phyloP scores from a whole-genome alignment of 2,888 invertebrate genomes.

The Phania funesta region DNA sequence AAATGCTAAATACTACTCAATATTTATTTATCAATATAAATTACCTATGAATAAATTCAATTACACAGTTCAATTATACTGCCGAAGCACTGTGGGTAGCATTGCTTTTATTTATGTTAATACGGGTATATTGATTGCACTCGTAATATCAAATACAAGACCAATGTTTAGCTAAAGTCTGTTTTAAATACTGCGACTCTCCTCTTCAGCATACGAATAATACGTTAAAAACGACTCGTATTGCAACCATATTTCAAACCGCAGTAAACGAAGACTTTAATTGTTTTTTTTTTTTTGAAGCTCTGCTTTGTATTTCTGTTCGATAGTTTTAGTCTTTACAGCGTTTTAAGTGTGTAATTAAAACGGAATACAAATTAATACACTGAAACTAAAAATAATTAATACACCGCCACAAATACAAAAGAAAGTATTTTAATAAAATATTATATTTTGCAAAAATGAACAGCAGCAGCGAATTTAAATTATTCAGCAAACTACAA shows the following conservation, averaged over 20 bases:
- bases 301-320: constrained; percentile 9
- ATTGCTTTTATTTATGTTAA: too few relatives aligned
- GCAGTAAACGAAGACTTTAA: constrained; percentile 33
- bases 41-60: too few relatives aligned
- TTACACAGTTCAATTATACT: too few relatives aligned
- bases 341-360: constrained; percentile 64
- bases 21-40: too few relatives aligned
- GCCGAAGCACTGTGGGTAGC: too few relatives aligned
- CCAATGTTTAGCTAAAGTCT: not conserved
- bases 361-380: constrained; percentile 61
- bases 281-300: constrained; percentile 21
- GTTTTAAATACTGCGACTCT: not conserved
- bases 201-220: constrained; percentile 6
- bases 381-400: constrained; percentile 26
- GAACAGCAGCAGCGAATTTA: constrained; percentile 9
- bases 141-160: not conserved
- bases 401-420: not conserved
- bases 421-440: constrained; percentile 48
- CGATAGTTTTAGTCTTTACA: constrained; percentile 44
- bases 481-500: constrained; percentile 39
- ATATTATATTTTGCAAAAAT: constrained; percentile 17
- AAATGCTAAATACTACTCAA: too few relatives aligned
- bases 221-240: constrained; percentile 9
- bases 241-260: constrained; percentile 29
- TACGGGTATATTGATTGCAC: too few relatives aligned